Base-by-base conservation (phyloP, 2,797 vertebrate species). In the Centropyge bicolor region DNA sequence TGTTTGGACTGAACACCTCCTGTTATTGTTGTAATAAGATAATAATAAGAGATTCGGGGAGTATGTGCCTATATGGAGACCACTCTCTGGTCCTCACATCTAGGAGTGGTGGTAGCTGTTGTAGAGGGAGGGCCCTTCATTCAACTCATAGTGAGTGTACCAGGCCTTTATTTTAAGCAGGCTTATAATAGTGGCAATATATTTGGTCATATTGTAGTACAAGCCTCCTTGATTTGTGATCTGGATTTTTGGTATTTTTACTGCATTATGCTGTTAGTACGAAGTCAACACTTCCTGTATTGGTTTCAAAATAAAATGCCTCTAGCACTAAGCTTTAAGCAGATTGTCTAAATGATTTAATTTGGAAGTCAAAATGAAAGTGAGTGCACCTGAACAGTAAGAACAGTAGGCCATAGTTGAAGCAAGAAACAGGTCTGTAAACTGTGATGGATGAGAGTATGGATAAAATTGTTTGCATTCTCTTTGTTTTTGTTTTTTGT, bases 1-100 rank as follows among this genome's bases (percentile, higher is more conserved):
- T 72, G 56, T 86, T 74, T 62, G n/a, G 12, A 62, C 10, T 24
- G 75, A 68, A 70, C 64, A 41, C 70, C 78, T 74, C 76, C 62
- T 72, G 61, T 82, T 84, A 65, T 82, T 77, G 67, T 71, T 77
- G 27, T 31, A 46, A 59, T 1, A 57, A 9, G 51, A 54, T 38
- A 45, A 54, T 35, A 5, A 13, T 31, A 31, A 31, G 27, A 31
- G 27, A 31, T 31, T 31, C 27, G 10, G 7, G 19, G 60, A 38
- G 19, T 52, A 27, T 36, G n/a, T 36, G n/a, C 13, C 40, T 45
- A 27, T 19, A 69, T 55, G 45, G 22, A 67, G 40, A 16, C 31
- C 17, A 14, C 61, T 73, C 41, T 61, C 22, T 17, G 24, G 22
- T 68, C 31, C 20, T 31, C 51, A 60, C 54, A 60, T 70, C 3